Conservation (phyloP, 1,140 invertebrate genomes). For the Bombus consobrinus region DNA sequence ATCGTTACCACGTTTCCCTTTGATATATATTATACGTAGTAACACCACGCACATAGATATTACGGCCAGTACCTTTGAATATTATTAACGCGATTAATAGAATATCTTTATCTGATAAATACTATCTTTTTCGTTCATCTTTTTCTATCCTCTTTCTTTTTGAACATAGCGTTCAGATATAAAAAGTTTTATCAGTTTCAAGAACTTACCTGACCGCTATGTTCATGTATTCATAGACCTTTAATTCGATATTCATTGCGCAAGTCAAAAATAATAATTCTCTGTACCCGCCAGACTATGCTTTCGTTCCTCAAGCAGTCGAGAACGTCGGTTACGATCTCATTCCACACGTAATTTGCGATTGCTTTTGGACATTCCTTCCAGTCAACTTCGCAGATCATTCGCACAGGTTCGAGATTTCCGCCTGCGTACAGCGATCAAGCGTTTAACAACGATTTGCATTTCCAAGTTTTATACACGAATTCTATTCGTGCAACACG, state of each 20-base stretch:
- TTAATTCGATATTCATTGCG: constrained; percentile 20
- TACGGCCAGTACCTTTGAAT: constrained; percentile 65
- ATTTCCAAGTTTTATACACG: background rate
- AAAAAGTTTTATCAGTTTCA: constrained; percentile 14
- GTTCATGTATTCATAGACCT: constrained; percentile 27
- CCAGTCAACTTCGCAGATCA: constrained; percentile 72
- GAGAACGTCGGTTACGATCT: constrained; percentile 77
- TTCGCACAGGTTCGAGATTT: constrained; percentile 71
- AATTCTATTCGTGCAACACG: no score
- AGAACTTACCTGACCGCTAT: constrained; percentile 49
- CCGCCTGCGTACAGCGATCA: constrained; percentile 67
- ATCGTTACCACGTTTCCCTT: constrained; percentile 35
- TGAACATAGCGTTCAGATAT: constrained; percentile 48
- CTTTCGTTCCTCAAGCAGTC: constrained; percentile 71
- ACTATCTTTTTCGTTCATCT: background rate
- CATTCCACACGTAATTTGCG: constrained; percentile 74
- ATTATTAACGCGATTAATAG: background rate
- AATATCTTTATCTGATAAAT: no score
- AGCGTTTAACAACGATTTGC: background rate
- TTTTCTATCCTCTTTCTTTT: background rate
- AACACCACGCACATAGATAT: constrained; percentile 60
- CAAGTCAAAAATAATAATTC: constrained; percentile 42
- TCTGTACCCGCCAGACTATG: constrained; percentile 69
- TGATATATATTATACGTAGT: constrained; percentile 63
- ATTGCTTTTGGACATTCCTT: constrained; percentile 71